These are phyloP conservation scores for Melierax canorus DNA, from an alignment of 2,113 vertebrate genomes.

Conservation along the genomic window DNA sequence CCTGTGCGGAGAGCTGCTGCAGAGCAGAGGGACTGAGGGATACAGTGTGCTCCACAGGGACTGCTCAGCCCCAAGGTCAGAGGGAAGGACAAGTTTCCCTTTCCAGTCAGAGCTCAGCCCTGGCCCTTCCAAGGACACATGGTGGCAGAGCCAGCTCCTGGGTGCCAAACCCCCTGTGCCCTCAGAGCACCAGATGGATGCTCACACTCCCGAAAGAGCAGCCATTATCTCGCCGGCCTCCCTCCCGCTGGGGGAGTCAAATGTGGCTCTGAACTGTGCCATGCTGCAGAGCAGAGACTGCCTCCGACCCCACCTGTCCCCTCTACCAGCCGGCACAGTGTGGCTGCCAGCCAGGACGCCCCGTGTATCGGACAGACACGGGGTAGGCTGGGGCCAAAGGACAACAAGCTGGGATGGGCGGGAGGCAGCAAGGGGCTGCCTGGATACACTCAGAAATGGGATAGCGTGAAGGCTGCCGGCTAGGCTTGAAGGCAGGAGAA, in stretches of 20 bases:
- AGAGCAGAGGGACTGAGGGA: not conserved
- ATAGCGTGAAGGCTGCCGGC: not conserved
- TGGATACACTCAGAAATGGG: not conserved
- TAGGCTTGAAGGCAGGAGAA: not conserved
- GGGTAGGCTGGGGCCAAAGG: not conserved
- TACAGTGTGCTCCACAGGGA: not conserved
- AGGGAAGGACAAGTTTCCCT: conserved; percentile 24
- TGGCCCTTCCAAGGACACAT: not conserved
- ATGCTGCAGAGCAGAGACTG: conserved; percentile 3
- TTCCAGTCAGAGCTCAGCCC: not conserved
- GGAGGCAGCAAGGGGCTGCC: not conserved
- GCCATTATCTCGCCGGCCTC: not conserved
- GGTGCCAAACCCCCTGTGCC: conserved; percentile 56
- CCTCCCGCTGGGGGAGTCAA: conserved; percentile 20
- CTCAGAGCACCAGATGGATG: conserved; percentile 35
- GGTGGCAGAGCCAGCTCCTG: conserved; percentile 38
- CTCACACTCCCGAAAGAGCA: not conserved
- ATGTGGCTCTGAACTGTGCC: conserved; percentile 1
- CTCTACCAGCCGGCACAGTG: not conserved
- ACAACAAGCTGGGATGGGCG: not conserved
- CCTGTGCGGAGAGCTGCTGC: not conserved
- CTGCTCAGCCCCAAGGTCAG: conserved; percentile 21
- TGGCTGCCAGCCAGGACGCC: not conserved
- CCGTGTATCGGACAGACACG: rapidly evolving
- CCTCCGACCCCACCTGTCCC: conserved; percentile 21